phyloP scores from a whole-genome alignment of 1,140 invertebrate species.

The Polypedilum vanderplanki region DNA sequence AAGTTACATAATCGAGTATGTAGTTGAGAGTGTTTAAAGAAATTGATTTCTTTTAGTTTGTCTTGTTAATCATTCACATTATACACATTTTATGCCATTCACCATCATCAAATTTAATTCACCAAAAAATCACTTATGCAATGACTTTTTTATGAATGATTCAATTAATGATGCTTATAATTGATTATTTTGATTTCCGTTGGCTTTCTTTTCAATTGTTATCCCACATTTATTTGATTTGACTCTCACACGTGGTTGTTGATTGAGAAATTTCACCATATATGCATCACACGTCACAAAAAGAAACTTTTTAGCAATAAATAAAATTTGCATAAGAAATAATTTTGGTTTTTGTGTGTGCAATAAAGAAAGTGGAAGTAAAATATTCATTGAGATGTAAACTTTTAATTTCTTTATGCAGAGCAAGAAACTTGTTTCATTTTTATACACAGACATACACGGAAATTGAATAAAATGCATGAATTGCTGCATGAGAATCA shows the following conservation, averaged over 20 bases:
- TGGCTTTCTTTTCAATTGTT: neutral
- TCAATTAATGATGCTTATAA: neutral
- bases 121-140: no score
- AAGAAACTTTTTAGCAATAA: conserved; percentile 1
- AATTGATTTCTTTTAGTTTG: no score
- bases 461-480: conserved; percentile 29
- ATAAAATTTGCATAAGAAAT: conserved; percentile 2
- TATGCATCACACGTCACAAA: neutral
- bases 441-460: conserved; percentile 26
- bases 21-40: no score
- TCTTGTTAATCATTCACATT: no score
- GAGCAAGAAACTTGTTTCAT: conserved; percentile 33
- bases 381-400: conserved; percentile 24
- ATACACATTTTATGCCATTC: no score
- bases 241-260: neutral
- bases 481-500: neutral
- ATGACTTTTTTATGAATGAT: neutral
- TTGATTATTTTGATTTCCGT: neutral
- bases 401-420: neutral
- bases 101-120: no score
- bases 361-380: neutral
- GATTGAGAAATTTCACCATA: neutral
- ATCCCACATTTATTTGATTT: neutral
- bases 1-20: no score
- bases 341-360: neutral